phyloP scores from a whole-genome alignment of 37 sponge, comb jelly and placozoan species.

The Amphimedon queenslandica region DNA sequence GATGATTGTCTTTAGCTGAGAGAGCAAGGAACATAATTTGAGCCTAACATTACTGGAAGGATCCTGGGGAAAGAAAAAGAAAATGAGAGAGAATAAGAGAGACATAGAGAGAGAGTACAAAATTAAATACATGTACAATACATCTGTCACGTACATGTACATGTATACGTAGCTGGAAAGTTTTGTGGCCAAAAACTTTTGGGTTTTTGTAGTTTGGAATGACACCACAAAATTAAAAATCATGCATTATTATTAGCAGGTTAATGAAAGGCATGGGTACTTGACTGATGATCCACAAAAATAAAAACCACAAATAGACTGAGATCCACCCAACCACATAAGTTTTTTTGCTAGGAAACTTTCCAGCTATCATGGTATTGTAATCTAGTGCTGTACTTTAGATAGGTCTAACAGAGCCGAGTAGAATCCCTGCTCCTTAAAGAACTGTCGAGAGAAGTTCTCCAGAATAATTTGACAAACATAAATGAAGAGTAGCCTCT shows the following conservation, averaged over 20 bases:
- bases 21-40: neutral
- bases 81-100: no score
- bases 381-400: conserved; percentile 29
- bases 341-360: conserved; percentile 36
- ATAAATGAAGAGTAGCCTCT: conserved; percentile 64
- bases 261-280: no score
- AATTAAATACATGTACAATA: no score
- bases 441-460: conserved; percentile 66
- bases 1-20: neutral
- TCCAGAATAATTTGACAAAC: conserved; percentile 54
- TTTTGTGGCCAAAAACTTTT: no score
- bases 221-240: no score
- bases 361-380: neutral
- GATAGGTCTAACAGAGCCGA: conserved; percentile 35
- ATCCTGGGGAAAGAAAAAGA: no score
- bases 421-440: conserved; percentile 63
- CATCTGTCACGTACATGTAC: no score
- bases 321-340: conserved; percentile 55
- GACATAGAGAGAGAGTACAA: no score
- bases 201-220: no score
- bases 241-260: conserved; percentile 59
- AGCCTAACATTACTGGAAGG: neutral
- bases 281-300: conserved; percentile 37
- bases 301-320: no score
- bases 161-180: no score